phyloP scores from a whole-genome alignment of 2,888 invertebrate genomes.

The Drosophila meridionalis region DNA sequence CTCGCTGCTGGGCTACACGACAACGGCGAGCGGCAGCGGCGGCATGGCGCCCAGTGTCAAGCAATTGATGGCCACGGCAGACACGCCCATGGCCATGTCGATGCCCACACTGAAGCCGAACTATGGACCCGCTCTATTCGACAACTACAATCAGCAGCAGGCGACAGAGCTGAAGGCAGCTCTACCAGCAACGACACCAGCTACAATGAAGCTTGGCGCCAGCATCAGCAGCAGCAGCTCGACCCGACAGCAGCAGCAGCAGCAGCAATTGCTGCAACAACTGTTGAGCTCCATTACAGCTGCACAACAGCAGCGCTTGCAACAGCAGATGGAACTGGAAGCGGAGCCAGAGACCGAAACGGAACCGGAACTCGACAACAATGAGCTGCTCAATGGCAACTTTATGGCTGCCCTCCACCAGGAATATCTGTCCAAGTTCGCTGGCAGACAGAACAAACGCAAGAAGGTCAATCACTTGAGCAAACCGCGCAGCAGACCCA shows the following conservation, averaged over 20 bases:
- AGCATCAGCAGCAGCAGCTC: constrained; percentile 18
- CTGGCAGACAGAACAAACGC: constrained; percentile 51
- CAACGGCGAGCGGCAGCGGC: constrained; percentile 59
- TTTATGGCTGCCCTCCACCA: constrained; percentile 77
- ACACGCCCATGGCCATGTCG: constrained; percentile 49
- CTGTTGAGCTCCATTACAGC: constrained; percentile 59
- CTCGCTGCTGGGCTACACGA: constrained; percentile 69
- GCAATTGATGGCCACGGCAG: constrained; percentile 64
- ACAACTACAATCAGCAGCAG: constrained; percentile 55
- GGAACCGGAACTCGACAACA: constrained; percentile 49
- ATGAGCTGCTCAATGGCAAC: constrained; percentile 71
- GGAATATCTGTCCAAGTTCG: constrained; percentile 68
- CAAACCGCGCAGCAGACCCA: constrained; percentile 14
- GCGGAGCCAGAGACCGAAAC: constrained; percentile 8
- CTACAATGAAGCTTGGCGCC: constrained; percentile 34
- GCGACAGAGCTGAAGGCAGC: constrained; percentile 2
- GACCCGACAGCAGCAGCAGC: constrained; percentile 26
- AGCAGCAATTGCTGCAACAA: constrained; percentile 65
- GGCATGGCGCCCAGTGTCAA: constrained; percentile 59
- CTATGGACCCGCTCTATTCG: constrained; percentile 74
- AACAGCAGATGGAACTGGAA: constrained; percentile 16
- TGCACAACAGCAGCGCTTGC: constrained; percentile 32
- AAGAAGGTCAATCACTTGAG: constrained; percentile 38
- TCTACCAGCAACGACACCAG: constrained; percentile 26
- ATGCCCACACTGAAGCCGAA: constrained; percentile 59